Percentiles rank a stretch among this genome's conserved stretches.
These are phyloP conservation scores for Salvelinus sp. DNA, from an alignment of 2,113 vertebrate genomes.

Conservation along the genomic window DNA sequence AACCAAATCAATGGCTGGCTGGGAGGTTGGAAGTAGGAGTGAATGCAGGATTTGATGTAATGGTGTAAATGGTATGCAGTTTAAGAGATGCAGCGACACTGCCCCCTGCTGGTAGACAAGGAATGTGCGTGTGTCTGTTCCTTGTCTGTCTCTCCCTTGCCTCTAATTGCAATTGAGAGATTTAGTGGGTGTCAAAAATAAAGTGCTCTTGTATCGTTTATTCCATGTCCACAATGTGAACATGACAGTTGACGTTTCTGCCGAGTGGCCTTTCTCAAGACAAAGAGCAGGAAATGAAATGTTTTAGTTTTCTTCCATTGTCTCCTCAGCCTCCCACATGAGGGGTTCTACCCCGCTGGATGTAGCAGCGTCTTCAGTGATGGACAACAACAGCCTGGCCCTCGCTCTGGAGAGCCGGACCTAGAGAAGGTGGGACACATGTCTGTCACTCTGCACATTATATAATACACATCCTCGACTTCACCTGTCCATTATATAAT, in stretches of 20 bases:
- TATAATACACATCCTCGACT: too few relatives aligned
- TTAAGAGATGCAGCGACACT: slow-evolving; percentile 34
- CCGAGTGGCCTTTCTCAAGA: too few relatives aligned
- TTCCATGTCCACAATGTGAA: too few relatives aligned
- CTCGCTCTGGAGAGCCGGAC: slow-evolving; percentile 92
- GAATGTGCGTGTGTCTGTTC: not conserved
- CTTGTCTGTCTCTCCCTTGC: too few relatives aligned
- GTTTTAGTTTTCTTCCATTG: too few relatives aligned
- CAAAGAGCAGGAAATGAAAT: too few relatives aligned
- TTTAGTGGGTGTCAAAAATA: too few relatives aligned
- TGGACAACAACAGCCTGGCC: slow-evolving; percentile 97
- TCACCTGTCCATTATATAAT: too few relatives aligned
- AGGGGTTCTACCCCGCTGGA: slow-evolving; percentile 94
- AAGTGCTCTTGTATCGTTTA: too few relatives aligned
- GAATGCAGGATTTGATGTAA: not conserved
- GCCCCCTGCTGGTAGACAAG: slow-evolving; percentile 62
- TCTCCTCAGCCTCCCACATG: slow-evolving; percentile 87
- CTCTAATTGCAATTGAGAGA: too few relatives aligned
- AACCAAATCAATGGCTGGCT: slow-evolving; percentile 9
- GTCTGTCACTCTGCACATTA: too few relatives aligned
- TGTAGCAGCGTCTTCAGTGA: slow-evolving; percentile 95
- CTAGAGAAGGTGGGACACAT: slow-evolving; percentile 84
- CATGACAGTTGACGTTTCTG: too few relatives aligned
- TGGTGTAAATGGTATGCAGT: not conserved
- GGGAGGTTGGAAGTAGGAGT: not conserved